Evolutionary conservation across 2,113 vertebrate species (phyloP).

Genomic region (Aptenodytes patagonicus): DNA sequence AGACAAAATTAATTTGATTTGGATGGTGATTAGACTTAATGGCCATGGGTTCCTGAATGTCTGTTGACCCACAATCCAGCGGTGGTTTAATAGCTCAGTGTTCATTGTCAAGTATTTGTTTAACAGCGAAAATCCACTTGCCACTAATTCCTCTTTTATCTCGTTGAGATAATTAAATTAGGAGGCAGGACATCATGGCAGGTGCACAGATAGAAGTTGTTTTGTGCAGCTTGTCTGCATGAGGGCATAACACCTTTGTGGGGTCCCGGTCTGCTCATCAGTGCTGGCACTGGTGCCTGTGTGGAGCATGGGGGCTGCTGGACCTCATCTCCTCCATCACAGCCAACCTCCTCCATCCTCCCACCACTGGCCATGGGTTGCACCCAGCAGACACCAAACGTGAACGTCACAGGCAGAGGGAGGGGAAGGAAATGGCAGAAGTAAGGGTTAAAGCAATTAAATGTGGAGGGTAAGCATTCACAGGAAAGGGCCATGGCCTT

Average conservation of each 20-base stretch:
- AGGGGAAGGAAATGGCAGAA: background rate
- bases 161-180: background rate
- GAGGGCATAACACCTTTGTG: fast-evolving
- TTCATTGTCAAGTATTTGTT: background rate
- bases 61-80: background rate
- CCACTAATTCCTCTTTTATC: background rate
- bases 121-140: background rate
- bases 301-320: background rate
- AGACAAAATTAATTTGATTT: background rate
- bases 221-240: background rate
- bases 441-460: background rate
- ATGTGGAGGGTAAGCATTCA: background rate
- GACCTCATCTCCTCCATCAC: fast-evolving
- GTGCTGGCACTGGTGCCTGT: fast-evolving
- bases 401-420: background rate
- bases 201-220: background rate
- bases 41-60: background rate
- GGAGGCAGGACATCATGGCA: background rate
- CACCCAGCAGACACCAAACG: fast-evolving
- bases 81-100: background rate
- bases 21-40: background rate
- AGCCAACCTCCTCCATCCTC: background rate
- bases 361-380: background rate
- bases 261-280: background rate
- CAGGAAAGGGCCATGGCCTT: background rate